Base-by-base conservation (phyloP, 2,888 invertebrate genomes). In the Ormyrus pomaceus region DNA sequence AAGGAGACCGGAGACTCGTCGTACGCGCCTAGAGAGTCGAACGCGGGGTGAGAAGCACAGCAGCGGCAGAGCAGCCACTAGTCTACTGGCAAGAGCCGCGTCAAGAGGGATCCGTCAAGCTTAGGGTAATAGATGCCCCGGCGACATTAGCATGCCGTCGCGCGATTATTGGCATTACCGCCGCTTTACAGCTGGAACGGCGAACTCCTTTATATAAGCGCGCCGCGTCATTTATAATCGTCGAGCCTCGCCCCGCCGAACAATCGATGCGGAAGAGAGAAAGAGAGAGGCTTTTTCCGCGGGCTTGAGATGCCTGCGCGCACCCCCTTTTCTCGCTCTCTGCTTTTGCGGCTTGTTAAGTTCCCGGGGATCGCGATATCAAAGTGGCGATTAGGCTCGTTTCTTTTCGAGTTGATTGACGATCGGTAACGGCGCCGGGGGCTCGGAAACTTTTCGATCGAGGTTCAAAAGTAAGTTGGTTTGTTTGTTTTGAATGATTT, bases 41-140 rank as follows among this genome's bases (percentile, higher is more conserved):
- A 58, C 13, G 58, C 11, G 9, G 10, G 46, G 46, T 53, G 62
- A 62, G 19, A 65, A 65, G 46, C 11, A 6, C 48, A 48, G 48
- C 10, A 55, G 55, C 46, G 51, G 19, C 19, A 48, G 50, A 46
- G 53, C 46, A 55, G 51, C 45, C 19, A 6, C 61, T 11, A 11
- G 61, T 59, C 62, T 72, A 19, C 72, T 70, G 45, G 11, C 84
- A 84, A 87, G 86, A 34, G 66, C 19, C 87, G 86, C 86, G 87
- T 88, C 88, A 86, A 87, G 87, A 86, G 86, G 87, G 87, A 90
- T 89, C 88, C 88, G 84, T 89, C 89, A 85, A 85, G 88, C 89
- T 90, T 89, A 89, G 84, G 86, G 84, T 89, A 89, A 89, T 90
- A 87, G 89, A 89, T 89, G 89, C 89, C 86, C 84, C 85, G 86